Percentiles rank a stretch among this genome's conserved stretches.
Evolutionary conservation across 1,140 invertebrate genomes (phyloP).

Genomic region (Drosophila tani): DNA sequence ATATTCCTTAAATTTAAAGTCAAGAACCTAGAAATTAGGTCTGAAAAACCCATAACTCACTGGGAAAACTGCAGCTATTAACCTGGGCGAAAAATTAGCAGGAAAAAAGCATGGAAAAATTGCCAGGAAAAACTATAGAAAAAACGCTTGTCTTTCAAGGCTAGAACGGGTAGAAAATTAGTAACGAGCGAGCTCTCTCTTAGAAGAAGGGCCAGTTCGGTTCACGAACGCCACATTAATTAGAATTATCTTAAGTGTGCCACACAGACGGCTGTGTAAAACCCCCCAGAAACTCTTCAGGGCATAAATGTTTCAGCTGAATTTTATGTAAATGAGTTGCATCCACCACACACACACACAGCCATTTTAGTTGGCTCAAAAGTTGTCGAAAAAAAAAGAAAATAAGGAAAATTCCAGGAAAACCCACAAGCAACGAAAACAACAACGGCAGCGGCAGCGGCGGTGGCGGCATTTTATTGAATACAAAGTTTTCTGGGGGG

Average conservation of each 20-base stretch:
- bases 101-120: neutral
- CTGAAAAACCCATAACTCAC: neutral
- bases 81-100: neutral
- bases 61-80: neutral
- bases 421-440: slow-evolving; percentile 22
- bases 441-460: slow-evolving; percentile 3
- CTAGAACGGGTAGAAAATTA: neutral
- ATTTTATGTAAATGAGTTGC: slow-evolving; percentile 74
- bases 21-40: neutral
- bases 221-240: slow-evolving; percentile 48
- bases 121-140: neutral
- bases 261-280: slow-evolving; percentile 16
- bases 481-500: slow-evolving; percentile 36
- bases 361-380: slow-evolving; percentile 31
- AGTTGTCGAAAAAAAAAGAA: slow-evolving; percentile 35
- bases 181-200: neutral
- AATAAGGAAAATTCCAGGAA: slow-evolving; percentile 6
- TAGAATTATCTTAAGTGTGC: slow-evolving; percentile 67
- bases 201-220: slow-evolving; percentile 8
- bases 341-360: slow-evolving; percentile 14
- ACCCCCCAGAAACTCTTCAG: neutral
- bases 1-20: too few relatives aligned
- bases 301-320: slow-evolving; percentile 68
- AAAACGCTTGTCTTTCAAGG: neutral
- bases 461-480: slow-evolving; percentile 38